Base-by-base conservation (phyloP, 2,797 vertebrate species). In the Anguilla megastoma region DNA sequence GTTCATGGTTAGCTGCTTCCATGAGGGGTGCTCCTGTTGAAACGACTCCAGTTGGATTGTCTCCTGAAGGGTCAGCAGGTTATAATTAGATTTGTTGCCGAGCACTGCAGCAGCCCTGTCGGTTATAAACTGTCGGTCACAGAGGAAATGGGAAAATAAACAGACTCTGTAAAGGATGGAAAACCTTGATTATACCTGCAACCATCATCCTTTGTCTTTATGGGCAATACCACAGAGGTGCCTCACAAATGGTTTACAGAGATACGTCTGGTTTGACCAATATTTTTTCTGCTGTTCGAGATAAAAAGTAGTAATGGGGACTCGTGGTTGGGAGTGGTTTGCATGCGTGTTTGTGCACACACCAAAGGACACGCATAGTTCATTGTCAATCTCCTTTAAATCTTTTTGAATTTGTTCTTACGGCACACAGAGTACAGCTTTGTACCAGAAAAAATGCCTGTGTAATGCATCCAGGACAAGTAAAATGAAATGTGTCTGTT, bases 101-200 rank as follows among this genome's bases (percentile, higher is more conserved):
- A 41, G 18, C 41, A 85, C 21, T 30, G 41, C 84, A 41, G 84
- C 56, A 56, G 50, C 52, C 9, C 85, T 69, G 60, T 10, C 45
- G 50, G 85, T 74, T 71, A 50, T 48, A 50, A 50, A 74, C 24
- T 24, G 45, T 24, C 10, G 41, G 36, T 79, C 33, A 79, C 33
- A 79, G 36, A 63, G 58, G 14, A 66, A 85, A 85, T 85, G 58
- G n/a, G 54, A 85, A 85, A 85, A 79, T 88, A 60, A 88, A 86
- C 50, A 60, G 71, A 60, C 54, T 85, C 74, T 48, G 50, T 33
- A 41, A 88, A 86, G 54, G 41, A 24, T 80, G 16, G 85, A 63
- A 86, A 45, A 63, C 33, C n/a, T 87, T 50, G 52, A 84, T 63
- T 80, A 41, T 50, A 69, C 52, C 74, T 63, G 18, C 21, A 66